phyloP scores from a whole-genome alignment of 2,888 invertebrate genomes.

The Tyria jacobaeae region DNA sequence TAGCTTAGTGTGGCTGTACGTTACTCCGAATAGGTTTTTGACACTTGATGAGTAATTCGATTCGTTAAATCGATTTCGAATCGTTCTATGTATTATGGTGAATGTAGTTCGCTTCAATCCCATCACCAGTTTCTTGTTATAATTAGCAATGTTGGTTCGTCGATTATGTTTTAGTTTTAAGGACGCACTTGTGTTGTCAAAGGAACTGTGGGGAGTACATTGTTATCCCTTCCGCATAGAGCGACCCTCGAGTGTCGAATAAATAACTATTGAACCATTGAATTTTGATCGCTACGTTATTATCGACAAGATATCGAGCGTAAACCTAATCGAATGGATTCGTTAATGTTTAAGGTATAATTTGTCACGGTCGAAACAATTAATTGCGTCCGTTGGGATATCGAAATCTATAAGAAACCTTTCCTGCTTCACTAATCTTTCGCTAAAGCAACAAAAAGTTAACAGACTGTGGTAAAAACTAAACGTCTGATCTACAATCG shows the following conservation, averaged over 20 bases:
- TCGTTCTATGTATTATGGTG: too few relatives aligned
- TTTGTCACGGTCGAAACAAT: not conserved
- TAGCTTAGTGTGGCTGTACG: not conserved
- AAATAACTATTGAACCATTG: conserved; percentile 12
- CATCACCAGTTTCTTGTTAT: conserved; percentile 11
- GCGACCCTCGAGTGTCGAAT: not conserved
- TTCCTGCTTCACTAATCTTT: conserved; percentile 1
- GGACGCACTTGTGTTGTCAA: conserved; percentile 30
- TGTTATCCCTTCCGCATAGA: conserved; percentile 6
- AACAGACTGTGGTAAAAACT: not conserved
- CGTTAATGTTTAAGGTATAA: conserved; percentile 10
- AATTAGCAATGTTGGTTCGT: conserved; percentile 22
- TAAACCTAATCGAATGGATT: conserved; percentile 18
- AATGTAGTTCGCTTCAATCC: conserved; percentile 18
- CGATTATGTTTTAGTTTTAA: conserved; percentile 32
- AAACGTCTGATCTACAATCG: not conserved
- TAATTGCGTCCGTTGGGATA: not conserved
- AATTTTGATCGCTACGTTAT: conserved; percentile 27
- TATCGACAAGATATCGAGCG: conserved; percentile 21
- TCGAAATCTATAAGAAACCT: conserved; percentile 6
- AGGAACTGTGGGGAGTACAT: conserved; percentile 23
- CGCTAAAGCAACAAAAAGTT: not conserved
- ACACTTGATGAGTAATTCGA: conserved; percentile 4
- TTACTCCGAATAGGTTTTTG: not conserved
- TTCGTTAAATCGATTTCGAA: conserved; percentile 16